Evolutionary conservation across 1,140 invertebrate genomes (phyloP), one percentile per base, ranked within the genome.

Genomic region (Lepidostoma basale): DNA sequence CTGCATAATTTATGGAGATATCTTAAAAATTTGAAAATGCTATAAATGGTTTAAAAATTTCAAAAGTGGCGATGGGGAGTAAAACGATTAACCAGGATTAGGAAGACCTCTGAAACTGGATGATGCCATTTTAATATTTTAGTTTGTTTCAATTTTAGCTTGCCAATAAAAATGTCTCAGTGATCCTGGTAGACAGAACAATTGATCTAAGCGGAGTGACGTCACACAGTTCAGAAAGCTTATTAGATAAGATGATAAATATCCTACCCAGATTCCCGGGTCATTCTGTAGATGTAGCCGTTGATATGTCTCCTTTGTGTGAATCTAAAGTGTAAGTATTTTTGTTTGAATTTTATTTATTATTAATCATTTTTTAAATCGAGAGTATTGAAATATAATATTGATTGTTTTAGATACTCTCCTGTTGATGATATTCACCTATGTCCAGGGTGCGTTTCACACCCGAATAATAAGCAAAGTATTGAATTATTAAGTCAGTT

Each of bases 161-260:
- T 44, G 82, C 82, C 42, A 68, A 78, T 5, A 82, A 81, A 49
- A 85, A 84, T 69, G 81, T 86, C 22, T 88, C 89, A 3, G 69
- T 91, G 6, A 85, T 91, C 56, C 80, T 90, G 39, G 75, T 91
- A 20, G 89, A 91, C 67, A 81, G 89, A 36, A 86, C 86, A 1
- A 74, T 91, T 18, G 89, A 91, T 75, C 74, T 90, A 14, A 86
- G 85, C 69, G 82, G 82, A 58, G 83, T 85, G 14, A 85, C 82
- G 44, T 86, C 82, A 73, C 85, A 88, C 73, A 83, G 85, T 42
- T 84, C 82, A n/a, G 88, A 89, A 67, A 87, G 85, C 1, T 76
- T 90, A 0, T 78, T 90, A 30, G 87, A 89, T 62, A 86, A 85
- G 75, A 85, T 90, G 45, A 78, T 88, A 71, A 81, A 79, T 39